Evolutionary conservation across 2,113 vertebrate genomes (phyloP), one percentile per base, ranked within the genome.

Genomic region (Geococcyx californianus): DNA sequence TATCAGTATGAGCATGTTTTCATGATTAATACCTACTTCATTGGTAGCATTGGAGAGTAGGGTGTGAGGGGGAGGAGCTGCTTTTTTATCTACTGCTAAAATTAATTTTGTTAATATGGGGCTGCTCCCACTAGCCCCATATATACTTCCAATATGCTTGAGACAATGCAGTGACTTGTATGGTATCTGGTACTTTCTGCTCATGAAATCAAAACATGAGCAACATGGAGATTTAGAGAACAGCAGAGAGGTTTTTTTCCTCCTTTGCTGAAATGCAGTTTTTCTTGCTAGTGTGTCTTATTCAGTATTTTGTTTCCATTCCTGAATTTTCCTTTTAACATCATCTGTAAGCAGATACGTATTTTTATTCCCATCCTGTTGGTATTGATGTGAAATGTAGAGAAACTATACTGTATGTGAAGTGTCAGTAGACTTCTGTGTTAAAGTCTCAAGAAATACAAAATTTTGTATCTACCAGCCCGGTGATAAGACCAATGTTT

Each of bases 261-360:
- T 73, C n/a, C 19, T 49, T 49, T 49, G 4, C 49, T 70, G 58
- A 66, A 72, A 64, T 55, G 40, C 16, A n/a, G 1, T 69, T 64
- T 23, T 34, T 69, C 45, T 9, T 85, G 18, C 12, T 7, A 26
- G 11, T 58, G 14, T 21, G 16, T 54, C 26, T 21, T 62, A 26
- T 29, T 82, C 3, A 19, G 3, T 49, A 56, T 68, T 77, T 89
- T 63, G 15, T 44, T 67, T 6, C 29, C 4, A 1, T 82, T 89
- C 19, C 12, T 77, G 18, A 42, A 40, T 67, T 62, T 84, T 28
- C 10, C 14, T 72, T 73, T 76, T 59, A 83, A 52, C 26, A 40
- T 9, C 23, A 51, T 9, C 44, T 15, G 0, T 64, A 70, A 54
- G 18, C 36, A 74, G 10, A 26, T 4, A 45, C 0, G 0, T 75